These are phyloP conservation scores for Ochropacha duplaris DNA, from an alignment of 2,888 invertebrate genomes.

Conservation along the genomic window DNA sequence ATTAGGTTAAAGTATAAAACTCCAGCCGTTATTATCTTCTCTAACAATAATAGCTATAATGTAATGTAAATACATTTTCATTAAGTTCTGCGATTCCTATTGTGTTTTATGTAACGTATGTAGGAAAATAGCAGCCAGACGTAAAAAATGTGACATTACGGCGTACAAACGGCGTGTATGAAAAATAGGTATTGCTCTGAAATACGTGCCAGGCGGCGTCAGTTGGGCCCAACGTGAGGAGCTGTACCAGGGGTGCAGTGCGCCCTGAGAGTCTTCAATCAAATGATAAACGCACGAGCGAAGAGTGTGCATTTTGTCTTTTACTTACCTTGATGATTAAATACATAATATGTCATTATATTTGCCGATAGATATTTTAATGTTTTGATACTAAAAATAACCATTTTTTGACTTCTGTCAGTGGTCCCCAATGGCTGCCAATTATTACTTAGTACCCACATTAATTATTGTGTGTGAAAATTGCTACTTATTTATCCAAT, in stretches of 20 bases:
- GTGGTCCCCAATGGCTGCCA: too few relatives aligned
- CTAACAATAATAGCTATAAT: not conserved
- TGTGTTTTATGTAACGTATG: not conserved
- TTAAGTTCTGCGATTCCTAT: not conserved
- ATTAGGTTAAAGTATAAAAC: too few relatives aligned
- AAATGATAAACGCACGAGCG: not conserved
- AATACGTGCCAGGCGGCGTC: constrained; percentile 8
- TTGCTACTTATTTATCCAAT: not conserved
- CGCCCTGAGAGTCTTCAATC: not conserved
- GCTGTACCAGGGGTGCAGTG: constrained; percentile 1
- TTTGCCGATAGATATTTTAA: not conserved
- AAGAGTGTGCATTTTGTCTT: not conserved
- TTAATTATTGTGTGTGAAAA: not conserved
- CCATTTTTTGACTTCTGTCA: too few relatives aligned
- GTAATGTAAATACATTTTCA: not conserved
- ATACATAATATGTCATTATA: too few relatives aligned
- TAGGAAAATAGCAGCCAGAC: not conserved
- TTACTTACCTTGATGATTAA: too few relatives aligned
- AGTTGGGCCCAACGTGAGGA: constrained; percentile 15
- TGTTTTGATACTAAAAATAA: too few relatives aligned
- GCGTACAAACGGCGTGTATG: not conserved
- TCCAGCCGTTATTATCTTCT: too few relatives aligned
- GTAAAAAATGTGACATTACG: constrained; percentile 6
- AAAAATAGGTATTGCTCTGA: not conserved
- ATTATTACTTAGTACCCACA: too few relatives aligned